Evolutionary conservation across 2,797 vertebrate genomes (phyloP), one percentile per base, ranked within the genome.

Genomic region (Ceryle rudis): DNA sequence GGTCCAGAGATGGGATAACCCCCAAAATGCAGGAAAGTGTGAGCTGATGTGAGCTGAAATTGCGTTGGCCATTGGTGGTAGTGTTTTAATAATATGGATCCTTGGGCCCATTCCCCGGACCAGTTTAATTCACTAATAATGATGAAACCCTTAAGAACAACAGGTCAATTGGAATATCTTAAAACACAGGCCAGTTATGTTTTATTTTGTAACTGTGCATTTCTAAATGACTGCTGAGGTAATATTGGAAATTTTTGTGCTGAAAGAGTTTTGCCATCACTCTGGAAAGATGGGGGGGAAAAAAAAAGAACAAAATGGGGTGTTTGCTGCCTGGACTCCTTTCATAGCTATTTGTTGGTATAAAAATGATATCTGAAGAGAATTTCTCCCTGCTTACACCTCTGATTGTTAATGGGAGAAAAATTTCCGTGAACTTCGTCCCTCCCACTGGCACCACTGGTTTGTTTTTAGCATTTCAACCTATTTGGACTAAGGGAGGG

Each of bases 1-100:
- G 7, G 4, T 42, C 54, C 39, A 35, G 19, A 17, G 41, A 35
- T 77, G 29, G 41, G 17, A 41, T 46, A 89, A 54, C 11, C 14
- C 62, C 35, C 20, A 78, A 31, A 73, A 8, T 7, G 6, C 37
- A 80, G 47, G 20, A 6, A 64, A 78, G 31, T 6, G 21, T 2
- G 3, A 79, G 55, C 0, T 57, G 66, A 78, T n/a, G 3, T 11
- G 21, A 31, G 12, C 20, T 60, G 69, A 80, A 81, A 55, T 31
- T 26, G 21, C 8, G 25, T 2, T 44, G 41, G 28, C 11, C 46
- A 54, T 4, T 0, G 0, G 0, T 4, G 17, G 51, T 5, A 51
- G 21, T 17, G 14, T 83, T 88, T 58, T 15, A 86, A 49, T 31
- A 62, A 65, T 7, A 72, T 0, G 0, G 66, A 71, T 14, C 35